Evolutionary conservation across 2,113 vertebrate genomes (phyloP).

Genomic region (Takifugu flavidus): DNA sequence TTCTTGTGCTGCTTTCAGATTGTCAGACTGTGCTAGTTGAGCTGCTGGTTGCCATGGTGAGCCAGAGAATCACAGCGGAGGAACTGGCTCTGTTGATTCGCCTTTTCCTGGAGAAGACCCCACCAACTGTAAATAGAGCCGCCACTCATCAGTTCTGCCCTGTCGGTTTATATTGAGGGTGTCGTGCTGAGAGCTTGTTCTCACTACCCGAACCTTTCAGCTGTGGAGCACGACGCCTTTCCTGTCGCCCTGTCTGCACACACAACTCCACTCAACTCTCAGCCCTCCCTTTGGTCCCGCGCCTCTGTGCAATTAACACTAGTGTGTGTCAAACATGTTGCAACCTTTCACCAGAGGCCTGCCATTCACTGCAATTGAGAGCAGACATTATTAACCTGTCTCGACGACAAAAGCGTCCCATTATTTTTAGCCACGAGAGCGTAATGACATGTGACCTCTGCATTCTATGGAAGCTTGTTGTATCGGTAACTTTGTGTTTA

Average conservation of each 20-base stretch:
- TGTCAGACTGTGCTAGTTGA: conserved; percentile 88
- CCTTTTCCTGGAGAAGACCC: conserved; percentile 90
- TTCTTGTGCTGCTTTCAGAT: conserved; percentile 70
- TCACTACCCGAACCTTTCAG: conserved; percentile 3
- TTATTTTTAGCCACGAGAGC: conserved; percentile 46
- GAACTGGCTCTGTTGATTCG: conserved; percentile 88
- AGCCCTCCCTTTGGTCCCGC: neutral
- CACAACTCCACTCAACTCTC: conserved; percentile 29
- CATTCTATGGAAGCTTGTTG: neutral
- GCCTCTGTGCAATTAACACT: conserved; percentile 40
- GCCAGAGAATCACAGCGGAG: conserved; percentile 85
- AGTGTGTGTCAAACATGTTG: conserved; percentile 28
- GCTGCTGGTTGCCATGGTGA: conserved; percentile 91
- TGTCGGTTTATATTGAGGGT: conserved; percentile 18
- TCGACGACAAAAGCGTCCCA: conserved; percentile 11
- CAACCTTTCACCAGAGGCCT: conserved; percentile 17
- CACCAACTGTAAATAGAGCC: conserved; percentile 84
- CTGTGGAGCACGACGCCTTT: neutral
- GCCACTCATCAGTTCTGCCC: conserved; percentile 21
- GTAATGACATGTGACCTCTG: conserved; percentile 8
- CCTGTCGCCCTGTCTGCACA: neutral
- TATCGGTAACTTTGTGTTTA: neutral
- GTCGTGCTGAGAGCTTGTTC: conserved; percentile 23
- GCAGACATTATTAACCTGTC: conserved; percentile 22
- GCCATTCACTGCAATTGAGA: conserved; percentile 36